These are phyloP conservation scores for Trypoxylus dichotomus DNA, from an alignment of 1,140 invertebrate genomes.

Conservation along the genomic window DNA sequence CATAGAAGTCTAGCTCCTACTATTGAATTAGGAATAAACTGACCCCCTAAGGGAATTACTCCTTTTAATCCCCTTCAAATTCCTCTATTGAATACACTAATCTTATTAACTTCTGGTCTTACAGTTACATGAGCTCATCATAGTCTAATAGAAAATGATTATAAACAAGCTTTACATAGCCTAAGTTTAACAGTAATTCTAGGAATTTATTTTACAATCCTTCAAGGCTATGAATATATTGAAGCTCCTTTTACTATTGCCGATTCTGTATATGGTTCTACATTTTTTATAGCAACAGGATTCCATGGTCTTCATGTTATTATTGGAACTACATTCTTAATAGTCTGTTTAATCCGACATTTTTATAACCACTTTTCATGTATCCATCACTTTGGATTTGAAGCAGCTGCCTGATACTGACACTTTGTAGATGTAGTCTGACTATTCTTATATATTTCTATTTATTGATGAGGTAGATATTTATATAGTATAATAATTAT, in stretches of 20 bases:
- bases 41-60: constrained; percentile 53
- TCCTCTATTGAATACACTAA: constrained; percentile 64
- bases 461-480: constrained; percentile 61
- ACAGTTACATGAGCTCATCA: constrained; percentile 62
- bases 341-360: constrained; percentile 59
- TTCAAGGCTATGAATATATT: constrained; percentile 55
- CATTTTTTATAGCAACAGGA: constrained; percentile 72
- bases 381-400: constrained; percentile 69
- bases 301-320: constrained; percentile 75
- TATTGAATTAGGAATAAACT: constrained; percentile 56
- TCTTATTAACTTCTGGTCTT: constrained; percentile 61
- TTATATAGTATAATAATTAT: constrained; percentile 23
- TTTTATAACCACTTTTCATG: constrained; percentile 60
- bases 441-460: constrained; percentile 65
- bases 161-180: constrained; percentile 27
- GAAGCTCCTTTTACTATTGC: constrained; percentile 59
- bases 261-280: constrained; percentile 66
- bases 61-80: constrained; percentile 65
- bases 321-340: constrained; percentile 67
- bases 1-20: constrained; percentile 63
- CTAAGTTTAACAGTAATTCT: constrained; percentile 56
- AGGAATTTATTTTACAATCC: constrained; percentile 53
- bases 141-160: constrained; percentile 58
- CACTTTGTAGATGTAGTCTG: constrained; percentile 76
- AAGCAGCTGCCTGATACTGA: constrained; percentile 72